Base-by-base conservation (phyloP, 2,888 invertebrate species). In the Agrilus mali region DNA sequence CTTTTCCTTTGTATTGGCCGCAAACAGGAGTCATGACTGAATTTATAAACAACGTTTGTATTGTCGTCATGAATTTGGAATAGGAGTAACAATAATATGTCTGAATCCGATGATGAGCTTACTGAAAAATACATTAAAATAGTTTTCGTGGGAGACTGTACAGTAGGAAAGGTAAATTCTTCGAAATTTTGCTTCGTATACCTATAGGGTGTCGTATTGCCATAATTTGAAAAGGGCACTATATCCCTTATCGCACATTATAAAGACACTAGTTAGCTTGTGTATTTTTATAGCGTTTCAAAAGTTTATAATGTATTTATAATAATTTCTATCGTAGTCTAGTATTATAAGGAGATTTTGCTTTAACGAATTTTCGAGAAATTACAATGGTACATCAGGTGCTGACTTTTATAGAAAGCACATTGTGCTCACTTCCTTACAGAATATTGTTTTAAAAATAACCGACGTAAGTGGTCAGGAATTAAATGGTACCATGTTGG, bases 391-490 rank as follows among this genome's bases (percentile, higher is more conserved):
- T 50, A 83, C 83, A 1, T 67, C 78, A 22, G 85, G 84, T 2
- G 73, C 84, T 10, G 84, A 86, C 58, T 84, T 85, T 64, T 80
- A 78, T 57, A 68, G 80, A 38, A 80, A 80, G 59, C 70, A 79
- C 56, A 67, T 80, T 35, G 64, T 69, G 46, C 56, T 82, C 38
- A 73, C 78, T 46, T 63, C 61, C 13, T 7, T 27, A 27, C 69
- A 70, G 41, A 73, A 78, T 55, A 77, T 83, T 38, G 78, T 81
- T 20, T 63, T 88, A 41, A 80, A 86, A 62, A 73, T 93, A 27
- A 88, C 88, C 71, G 92, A 93, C 64, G 77, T 92, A 42, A 86
- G 87, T 36, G 90, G 92, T 15, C 77, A 79, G 50, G 80, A 86
- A 33, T 67, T 86, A 10, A 73, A 74, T 38, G 84, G 86, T 7